Conservation (phyloP, 2,888 invertebrate species). For the Shargacucullia verbasci region DNA sequence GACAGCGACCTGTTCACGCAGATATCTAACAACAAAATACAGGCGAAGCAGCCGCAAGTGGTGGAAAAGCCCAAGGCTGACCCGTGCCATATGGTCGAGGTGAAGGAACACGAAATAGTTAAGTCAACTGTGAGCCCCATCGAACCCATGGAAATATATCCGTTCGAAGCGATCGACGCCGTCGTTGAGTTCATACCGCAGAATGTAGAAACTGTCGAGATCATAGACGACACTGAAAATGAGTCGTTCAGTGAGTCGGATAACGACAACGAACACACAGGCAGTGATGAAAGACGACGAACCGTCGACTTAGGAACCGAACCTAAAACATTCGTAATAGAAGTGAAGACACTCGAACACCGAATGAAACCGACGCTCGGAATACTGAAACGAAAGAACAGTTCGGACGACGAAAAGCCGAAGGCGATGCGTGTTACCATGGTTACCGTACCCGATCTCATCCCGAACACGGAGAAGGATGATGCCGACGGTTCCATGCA, state of each 20-base stretch:
- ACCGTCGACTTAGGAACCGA: slow-evolving; percentile 72
- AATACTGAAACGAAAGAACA: slow-evolving; percentile 69
- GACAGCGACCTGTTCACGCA: slow-evolving; percentile 92
- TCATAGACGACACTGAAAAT: slow-evolving; percentile 87
- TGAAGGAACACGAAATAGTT: slow-evolving; percentile 91
- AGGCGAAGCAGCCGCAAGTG: slow-evolving; percentile 53
- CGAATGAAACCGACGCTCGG: slow-evolving; percentile 80
- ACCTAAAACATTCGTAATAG: slow-evolving; percentile 80
- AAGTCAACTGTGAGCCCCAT: slow-evolving; percentile 88
- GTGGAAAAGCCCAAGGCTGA: slow-evolving; percentile 54
- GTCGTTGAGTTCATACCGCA: slow-evolving; percentile 87
- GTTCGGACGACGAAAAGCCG: slow-evolving; percentile 59
- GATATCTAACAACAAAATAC: slow-evolving; percentile 88
- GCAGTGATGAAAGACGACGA: slow-evolving; percentile 44
- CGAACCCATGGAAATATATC: slow-evolving; percentile 81
- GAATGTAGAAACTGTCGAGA: slow-evolving; percentile 87
- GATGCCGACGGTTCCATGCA: slow-evolving; percentile 48
- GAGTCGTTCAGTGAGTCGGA: slow-evolving; percentile 61
- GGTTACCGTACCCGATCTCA: slow-evolving; percentile 67
- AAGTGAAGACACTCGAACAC: slow-evolving; percentile 77
- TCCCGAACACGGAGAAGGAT: slow-evolving; percentile 59
- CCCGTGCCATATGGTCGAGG: slow-evolving; percentile 90
- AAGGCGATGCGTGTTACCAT: slow-evolving; percentile 60
- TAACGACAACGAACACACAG: slow-evolving; percentile 61
- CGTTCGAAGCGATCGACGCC: slow-evolving; percentile 86